Conservation (phyloP, 2,113 vertebrate genomes). For the Marmota monax region DNA sequence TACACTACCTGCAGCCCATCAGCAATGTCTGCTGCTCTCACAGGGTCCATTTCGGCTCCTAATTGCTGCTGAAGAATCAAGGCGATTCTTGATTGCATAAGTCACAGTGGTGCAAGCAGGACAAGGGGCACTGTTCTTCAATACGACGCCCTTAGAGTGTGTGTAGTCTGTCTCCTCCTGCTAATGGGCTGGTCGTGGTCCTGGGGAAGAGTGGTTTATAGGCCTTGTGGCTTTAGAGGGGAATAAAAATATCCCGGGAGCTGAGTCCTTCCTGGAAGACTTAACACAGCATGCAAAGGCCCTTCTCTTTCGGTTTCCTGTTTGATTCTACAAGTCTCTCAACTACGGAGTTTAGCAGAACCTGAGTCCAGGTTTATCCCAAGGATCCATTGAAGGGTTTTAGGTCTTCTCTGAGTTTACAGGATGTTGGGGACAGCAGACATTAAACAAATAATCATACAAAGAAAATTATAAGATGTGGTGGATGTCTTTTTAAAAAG, state of each 20-base stretch:
- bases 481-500: not conserved
- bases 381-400: not conserved
- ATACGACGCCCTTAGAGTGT: not conserved
- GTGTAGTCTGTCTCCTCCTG: not conserved
- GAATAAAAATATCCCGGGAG: slow-evolving; percentile 16
- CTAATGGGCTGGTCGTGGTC: not conserved
- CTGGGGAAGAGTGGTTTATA: not conserved
- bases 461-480: not conserved
- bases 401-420: not conserved
- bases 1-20: not conserved
- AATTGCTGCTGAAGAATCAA: slow-evolving; percentile 33
- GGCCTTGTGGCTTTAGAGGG: slow-evolving; percentile 17
- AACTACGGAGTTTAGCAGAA: not conserved
- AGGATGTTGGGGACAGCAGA: not conserved
- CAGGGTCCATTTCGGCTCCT: not conserved
- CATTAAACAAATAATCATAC: not conserved
- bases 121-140: not conserved
- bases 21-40: not conserved
- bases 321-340: not conserved
- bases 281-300: not conserved
- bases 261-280: slow-evolving; percentile 59
- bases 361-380: not conserved
- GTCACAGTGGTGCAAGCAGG: not conserved
- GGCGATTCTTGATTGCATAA: not conserved
- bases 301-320: not conserved